A percentile compares a stretch with the other conserved stretches of the same genome.
Evolutionary conservation across 2,113 vertebrate species (phyloP).

Genomic region (Otus sunia): DNA sequence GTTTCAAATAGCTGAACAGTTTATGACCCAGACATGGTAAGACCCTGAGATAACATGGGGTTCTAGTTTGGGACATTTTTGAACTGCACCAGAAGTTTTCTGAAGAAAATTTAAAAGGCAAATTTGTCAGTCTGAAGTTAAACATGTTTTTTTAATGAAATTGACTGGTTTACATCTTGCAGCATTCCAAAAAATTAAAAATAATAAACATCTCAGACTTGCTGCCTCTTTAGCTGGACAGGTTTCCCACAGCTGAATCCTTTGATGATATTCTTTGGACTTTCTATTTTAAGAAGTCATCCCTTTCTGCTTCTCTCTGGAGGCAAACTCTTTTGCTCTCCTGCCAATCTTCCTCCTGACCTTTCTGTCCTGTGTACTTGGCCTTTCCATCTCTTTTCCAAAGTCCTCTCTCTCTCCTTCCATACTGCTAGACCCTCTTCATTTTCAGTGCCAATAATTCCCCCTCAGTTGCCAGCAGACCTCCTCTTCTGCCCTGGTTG

Average conservation of each 20-base stretch:
- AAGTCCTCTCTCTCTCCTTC: neutral
- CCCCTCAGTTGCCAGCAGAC: neutral
- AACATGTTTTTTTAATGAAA: constrained; percentile 17
- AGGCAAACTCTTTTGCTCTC: constrained; percentile 51
- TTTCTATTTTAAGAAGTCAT: constrained; percentile 66
- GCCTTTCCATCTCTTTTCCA: constrained; percentile 12
- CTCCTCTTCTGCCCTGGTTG: neutral
- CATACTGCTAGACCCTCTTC: neutral
- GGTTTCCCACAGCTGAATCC: constrained; percentile 70
- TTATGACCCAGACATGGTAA: neutral
- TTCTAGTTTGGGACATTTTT: neutral
- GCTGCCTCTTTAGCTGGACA: constrained; percentile 54
- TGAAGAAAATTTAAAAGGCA: neutral
- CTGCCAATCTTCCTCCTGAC: constrained; percentile 61
- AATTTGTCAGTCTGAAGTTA: neutral
- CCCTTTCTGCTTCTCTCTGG: constrained; percentile 62
- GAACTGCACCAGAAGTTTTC: neutral
- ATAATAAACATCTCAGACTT: constrained; percentile 61
- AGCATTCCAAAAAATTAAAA: constrained; percentile 49
- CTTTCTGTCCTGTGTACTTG: constrained; percentile 39
- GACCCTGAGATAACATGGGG: neutral
- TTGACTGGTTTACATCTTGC: constrained; percentile 24
- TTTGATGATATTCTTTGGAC: constrained; percentile 66
- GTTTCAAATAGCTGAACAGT: neutral
- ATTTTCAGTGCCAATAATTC: neutral